Evolutionary conservation across 2,797 vertebrate genomes (phyloP).

Genomic region (Gouania willdenowi): DNA sequence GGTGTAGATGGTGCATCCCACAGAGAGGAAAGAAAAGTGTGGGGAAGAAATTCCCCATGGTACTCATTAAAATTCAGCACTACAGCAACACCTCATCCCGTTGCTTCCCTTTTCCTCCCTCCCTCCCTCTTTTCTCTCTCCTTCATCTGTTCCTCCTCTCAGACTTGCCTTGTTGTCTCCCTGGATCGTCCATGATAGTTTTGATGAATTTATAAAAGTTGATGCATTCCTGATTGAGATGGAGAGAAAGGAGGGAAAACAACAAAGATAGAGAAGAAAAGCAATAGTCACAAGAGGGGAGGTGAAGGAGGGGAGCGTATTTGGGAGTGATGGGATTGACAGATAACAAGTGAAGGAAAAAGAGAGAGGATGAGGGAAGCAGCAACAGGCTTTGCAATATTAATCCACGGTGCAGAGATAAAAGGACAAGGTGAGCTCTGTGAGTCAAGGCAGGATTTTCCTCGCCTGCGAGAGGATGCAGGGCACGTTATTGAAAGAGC

Average conservation of each 20-base stretch:
- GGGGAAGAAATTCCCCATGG: conserved; percentile 74
- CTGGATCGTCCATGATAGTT: conserved; percentile 68
- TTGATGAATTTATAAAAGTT: conserved; percentile 82
- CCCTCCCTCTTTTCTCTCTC: conserved; percentile 31
- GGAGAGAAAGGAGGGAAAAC: conserved; percentile 40
- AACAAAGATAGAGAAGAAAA: conserved; percentile 33
- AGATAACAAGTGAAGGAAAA: conserved; percentile 39
- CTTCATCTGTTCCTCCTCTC: conserved; percentile 49
- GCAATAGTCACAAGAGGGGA: conserved; percentile 36
- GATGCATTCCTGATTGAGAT: conserved; percentile 65
- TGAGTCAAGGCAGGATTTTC: conserved; percentile 38
- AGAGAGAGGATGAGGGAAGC: conserved; percentile 30
- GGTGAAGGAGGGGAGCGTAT: conserved; percentile 15
- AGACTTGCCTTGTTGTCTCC: conserved; percentile 67
- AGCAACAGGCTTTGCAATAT: conserved; percentile 53
- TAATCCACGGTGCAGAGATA: conserved; percentile 50
- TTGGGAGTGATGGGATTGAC: conserved; percentile 41
- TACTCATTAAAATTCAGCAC: conserved; percentile 81
- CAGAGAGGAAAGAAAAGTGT: conserved; percentile 36
- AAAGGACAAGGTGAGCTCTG: conserved; percentile 45
- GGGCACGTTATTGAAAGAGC: conserved; percentile 29
- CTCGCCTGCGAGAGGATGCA: conserved; percentile 31
- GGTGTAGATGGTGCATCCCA: conserved; percentile 35
- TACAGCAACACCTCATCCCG: conserved; percentile 35
- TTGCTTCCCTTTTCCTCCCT: conserved; percentile 12